These are phyloP conservation scores for Microctenopoma stevenorrisi DNA, from an alignment of 2,797 vertebrate species.

Conservation along the genomic window DNA sequence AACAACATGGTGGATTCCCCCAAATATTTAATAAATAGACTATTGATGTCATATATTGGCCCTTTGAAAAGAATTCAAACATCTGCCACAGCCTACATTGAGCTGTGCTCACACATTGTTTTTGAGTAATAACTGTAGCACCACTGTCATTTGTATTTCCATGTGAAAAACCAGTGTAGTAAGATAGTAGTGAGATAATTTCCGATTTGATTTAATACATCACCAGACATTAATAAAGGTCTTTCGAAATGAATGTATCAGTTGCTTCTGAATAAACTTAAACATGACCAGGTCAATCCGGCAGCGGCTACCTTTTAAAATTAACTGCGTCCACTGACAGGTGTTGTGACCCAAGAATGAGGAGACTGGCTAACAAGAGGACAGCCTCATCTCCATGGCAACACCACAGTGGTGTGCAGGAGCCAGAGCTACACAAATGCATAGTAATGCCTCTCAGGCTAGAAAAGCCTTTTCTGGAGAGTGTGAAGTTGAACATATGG, in stretches of 20 bases:
- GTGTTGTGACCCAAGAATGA: slow-evolving; percentile 48
- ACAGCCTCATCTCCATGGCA: slow-evolving; percentile 76
- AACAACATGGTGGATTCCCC: too few relatives aligned
- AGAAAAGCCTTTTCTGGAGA: slow-evolving; percentile 35
- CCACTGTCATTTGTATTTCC: neutral
- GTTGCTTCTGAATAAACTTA: slow-evolving; percentile 9
- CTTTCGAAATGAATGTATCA: neutral
- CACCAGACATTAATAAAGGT: neutral
- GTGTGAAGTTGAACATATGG: slow-evolving; percentile 44
- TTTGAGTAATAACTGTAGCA: neutral
- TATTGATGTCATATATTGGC: neutral
- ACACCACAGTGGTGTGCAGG: slow-evolving; percentile 56
- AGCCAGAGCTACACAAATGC: slow-evolving; percentile 49
- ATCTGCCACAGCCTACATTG: too few relatives aligned
- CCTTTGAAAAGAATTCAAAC: neutral
- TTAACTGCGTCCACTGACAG: slow-evolving; percentile 46
- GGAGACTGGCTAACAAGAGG: slow-evolving; percentile 58
- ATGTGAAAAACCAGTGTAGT: neutral
- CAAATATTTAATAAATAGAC: neutral
- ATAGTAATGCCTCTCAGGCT: slow-evolving; percentile 52
- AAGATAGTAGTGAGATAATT: neutral
- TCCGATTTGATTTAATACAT: neutral
- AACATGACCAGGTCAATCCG: slow-evolving; percentile 23
- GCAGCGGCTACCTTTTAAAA: slow-evolving; percentile 45
- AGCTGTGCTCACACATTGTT: neutral